Evolutionary conservation across 1,140 invertebrate genomes (phyloP).

Genomic region (Bombyx mandarina): DNA sequence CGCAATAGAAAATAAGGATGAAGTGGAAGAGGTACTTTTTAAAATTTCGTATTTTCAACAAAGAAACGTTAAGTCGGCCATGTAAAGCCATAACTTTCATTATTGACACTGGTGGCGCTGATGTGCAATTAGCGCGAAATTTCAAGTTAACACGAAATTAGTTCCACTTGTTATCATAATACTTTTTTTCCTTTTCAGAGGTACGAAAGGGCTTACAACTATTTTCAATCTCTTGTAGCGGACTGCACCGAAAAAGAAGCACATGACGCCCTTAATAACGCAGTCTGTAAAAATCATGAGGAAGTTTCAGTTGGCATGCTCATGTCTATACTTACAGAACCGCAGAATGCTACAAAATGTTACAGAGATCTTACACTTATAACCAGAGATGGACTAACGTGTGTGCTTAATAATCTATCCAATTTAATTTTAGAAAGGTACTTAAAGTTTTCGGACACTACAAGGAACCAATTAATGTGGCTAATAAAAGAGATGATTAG

Average conservation of each 20-base stretch:
- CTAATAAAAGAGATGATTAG: slow-evolving; percentile 91
- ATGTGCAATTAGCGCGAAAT: slow-evolving; percentile 48
- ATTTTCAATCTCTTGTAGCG: slow-evolving; percentile 81
- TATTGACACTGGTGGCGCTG: slow-evolving; percentile 65
- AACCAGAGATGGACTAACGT: slow-evolving; percentile 87
- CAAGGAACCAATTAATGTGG: slow-evolving; percentile 87
- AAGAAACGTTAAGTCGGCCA: slow-evolving; percentile 72
- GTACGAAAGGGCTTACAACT: slow-evolving; percentile 86
- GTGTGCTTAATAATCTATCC: slow-evolving; percentile 85
- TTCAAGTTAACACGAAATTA: slow-evolving; percentile 20
- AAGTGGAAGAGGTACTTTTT: slow-evolving; percentile 83
- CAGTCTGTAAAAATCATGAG: slow-evolving; percentile 90
- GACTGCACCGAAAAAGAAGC: slow-evolving; percentile 94
- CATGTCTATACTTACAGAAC: slow-evolving; percentile 91
- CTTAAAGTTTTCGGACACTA: slow-evolving; percentile 85
- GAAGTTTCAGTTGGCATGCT: slow-evolving; percentile 93
- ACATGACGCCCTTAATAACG: slow-evolving; percentile 90
- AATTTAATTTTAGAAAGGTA: slow-evolving; percentile 92
- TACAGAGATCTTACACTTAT: slow-evolving; percentile 93
- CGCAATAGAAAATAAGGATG: slow-evolving; percentile 86
- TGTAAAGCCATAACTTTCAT: slow-evolving; percentile 70
- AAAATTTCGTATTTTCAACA: slow-evolving; percentile 67
- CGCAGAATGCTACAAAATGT: slow-evolving; percentile 84
- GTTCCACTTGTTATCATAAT: slow-evolving; percentile 21
- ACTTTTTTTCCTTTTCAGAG: slow-evolving; percentile 79